Evolutionary conservation across 2,888 invertebrate genomes (phyloP).

Genomic region (Torymus tubicola): DNA sequence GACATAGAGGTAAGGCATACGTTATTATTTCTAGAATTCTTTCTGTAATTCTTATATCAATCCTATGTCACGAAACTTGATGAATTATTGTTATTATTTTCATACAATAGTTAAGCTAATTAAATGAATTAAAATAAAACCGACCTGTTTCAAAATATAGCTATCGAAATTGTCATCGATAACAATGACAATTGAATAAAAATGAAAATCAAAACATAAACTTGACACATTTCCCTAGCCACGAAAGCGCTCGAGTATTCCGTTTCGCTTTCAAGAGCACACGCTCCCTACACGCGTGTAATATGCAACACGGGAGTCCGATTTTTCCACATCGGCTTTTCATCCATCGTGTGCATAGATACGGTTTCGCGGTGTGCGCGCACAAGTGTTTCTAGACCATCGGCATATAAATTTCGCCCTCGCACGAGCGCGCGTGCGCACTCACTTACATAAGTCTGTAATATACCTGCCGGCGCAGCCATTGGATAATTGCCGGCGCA

Average conservation of each 20-base stretch:
- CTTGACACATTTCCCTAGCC: constrained; percentile 43
- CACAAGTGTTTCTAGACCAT: constrained; percentile 20
- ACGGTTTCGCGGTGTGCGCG: neutral
- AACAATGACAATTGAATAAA: neutral
- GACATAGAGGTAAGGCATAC: too few species aligned
- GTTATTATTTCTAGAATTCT: too few species aligned
- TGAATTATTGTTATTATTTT: too few species aligned
- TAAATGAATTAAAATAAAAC: too few species aligned
- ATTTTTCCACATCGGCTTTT: constrained; percentile 12
- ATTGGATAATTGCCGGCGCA: constrained; percentile 26
- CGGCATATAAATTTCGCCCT: constrained; percentile 29
- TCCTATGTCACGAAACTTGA: too few species aligned
- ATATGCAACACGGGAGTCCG: constrained; percentile 10
- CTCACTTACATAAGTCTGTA: constrained; percentile 29
- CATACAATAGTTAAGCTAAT: too few species aligned
- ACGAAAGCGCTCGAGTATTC: constrained; percentile 13
- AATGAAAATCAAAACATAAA: constrained; percentile 48
- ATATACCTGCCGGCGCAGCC: neutral
- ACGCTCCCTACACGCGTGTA: neutral
- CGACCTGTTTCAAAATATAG: too few species aligned
- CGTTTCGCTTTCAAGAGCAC: constrained; percentile 36
- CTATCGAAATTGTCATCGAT: too few species aligned
- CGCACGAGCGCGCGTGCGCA: neutral
- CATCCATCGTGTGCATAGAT: neutral
- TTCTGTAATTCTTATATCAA: too few species aligned